Evolutionary conservation across 1,140 invertebrate genomes (phyloP).

Genomic region (Lamellibrachia luymesi): DNA sequence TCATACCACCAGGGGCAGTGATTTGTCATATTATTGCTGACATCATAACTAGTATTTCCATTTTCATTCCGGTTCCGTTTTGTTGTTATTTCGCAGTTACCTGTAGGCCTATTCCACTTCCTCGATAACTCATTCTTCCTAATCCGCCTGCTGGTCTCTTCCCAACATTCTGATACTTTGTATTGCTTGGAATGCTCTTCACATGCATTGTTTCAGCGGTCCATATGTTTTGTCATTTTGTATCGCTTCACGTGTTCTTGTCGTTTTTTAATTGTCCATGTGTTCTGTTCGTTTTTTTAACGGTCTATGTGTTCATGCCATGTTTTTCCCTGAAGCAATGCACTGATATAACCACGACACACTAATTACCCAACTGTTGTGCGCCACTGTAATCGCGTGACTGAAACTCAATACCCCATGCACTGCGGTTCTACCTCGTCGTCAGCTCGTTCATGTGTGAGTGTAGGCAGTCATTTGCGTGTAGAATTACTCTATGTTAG

Average conservation of each 20-base stretch:
- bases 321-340: not conserved
- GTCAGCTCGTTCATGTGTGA: not conserved
- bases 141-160: no score
- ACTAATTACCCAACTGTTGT: not conserved
- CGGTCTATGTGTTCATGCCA: not conserved
- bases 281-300: not conserved
- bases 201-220: no score
- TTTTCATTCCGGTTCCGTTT: no score
- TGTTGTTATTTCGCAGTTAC: no score
- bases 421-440: not conserved
- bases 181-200: no score
- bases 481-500: not conserved
- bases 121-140: no score
- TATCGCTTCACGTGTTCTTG: not conserved
- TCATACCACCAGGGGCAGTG: not conserved
- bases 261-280: not conserved
- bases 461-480: not conserved
- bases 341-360: not conserved
- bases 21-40: not conserved
- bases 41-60: not conserved
- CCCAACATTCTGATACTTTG: no score
- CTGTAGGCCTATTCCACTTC: no score
- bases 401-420: not conserved
- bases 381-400: not conserved
- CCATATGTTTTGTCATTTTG: not conserved